Percentiles rank a stretch among this genome's conserved stretches.
phyloP scores from a whole-genome alignment of 1,140 invertebrate genomes.

The Rhagoletis zephyria region DNA sequence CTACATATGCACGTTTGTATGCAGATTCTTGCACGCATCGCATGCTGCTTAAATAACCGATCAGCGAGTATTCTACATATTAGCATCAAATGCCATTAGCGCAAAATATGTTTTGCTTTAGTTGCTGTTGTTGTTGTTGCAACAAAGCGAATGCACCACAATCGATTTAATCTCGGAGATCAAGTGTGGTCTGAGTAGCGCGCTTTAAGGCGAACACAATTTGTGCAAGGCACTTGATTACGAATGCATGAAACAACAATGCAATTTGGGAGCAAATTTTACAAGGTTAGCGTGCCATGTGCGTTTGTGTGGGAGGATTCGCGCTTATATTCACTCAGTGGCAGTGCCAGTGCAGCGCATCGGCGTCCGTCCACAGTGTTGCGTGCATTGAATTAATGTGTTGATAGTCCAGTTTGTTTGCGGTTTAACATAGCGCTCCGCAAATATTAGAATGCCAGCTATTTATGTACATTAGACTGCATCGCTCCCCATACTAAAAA shows the following conservation, averaged over 20 bases:
- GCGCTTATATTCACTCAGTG: background rate
- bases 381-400: background rate
- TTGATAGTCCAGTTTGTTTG: background rate
- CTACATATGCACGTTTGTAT: too few species aligned
- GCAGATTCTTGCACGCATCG: background rate
- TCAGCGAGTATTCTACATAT: background rate
- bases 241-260: slow-evolving; percentile 30
- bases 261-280: background rate
- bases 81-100: slow-evolving; percentile 26
- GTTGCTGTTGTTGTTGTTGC: background rate
- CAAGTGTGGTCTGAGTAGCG: background rate
- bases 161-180: slow-evolving; percentile 1
- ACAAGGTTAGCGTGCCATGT: background rate
- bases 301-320: background rate
- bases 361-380: background rate
- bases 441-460: background rate
- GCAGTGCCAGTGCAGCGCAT: background rate
- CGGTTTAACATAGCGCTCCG: background rate
- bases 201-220: slow-evolving; percentile 4
- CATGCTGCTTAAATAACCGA: background rate
- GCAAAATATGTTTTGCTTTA: background rate
- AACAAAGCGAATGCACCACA: background rate
- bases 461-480: too few species aligned
- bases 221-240: slow-evolving; percentile 25
- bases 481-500: too few species aligned